These are phyloP conservation scores for Callocephalon fimbriatum DNA, from an alignment of 2,113 vertebrate genomes.

Conservation along the genomic window DNA sequence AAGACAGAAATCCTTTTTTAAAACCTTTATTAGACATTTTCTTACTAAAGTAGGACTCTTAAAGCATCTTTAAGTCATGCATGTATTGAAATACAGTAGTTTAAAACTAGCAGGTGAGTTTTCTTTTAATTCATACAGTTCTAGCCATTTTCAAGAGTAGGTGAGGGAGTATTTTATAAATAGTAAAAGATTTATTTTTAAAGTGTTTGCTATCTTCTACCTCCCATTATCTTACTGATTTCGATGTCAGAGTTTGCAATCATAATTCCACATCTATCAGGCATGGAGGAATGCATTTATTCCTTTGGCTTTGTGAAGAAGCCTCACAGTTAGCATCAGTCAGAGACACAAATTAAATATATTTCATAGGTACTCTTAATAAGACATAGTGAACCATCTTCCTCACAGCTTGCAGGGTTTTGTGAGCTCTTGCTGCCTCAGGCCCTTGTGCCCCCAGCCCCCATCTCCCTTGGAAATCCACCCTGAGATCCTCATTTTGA, in stretches of 20 bases:
- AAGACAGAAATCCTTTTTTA: neutral
- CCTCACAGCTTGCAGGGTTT: neutral
- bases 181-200: neutral
- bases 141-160: neutral
- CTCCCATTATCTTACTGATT: neutral
- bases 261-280: neutral
- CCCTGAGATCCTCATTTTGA: neutral
- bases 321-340: neutral
- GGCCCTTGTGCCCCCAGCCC: neutral
- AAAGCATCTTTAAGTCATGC: neutral
- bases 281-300: neutral
- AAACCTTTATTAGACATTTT: neutral
- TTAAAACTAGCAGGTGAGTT: neutral
- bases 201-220: neutral
- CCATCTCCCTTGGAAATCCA: neutral
- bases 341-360: neutral
- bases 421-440: neutral
- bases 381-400: neutral
- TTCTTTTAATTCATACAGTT: neutral
- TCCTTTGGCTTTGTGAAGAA: neutral
- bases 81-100: neutral
- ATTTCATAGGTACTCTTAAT: neutral
- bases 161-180: neutral
- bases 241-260: neutral
- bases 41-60: neutral